Evolutionary conservation across 2,797 vertebrate genomes (phyloP).

Genomic region (Tapirus indicus): DNA sequence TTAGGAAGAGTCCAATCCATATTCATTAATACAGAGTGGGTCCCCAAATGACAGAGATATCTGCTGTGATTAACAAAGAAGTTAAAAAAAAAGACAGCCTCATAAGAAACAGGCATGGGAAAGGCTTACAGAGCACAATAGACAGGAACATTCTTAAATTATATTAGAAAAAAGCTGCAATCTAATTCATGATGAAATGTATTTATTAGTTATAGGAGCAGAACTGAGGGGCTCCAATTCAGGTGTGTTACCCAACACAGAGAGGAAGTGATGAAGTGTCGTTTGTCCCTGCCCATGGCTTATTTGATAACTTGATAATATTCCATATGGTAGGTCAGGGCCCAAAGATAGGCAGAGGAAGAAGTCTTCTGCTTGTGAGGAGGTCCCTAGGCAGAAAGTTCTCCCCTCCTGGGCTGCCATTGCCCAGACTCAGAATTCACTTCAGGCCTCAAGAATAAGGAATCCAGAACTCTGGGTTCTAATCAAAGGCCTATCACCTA

Average conservation of each 20-base stretch:
- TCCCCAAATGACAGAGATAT: constrained; percentile 78
- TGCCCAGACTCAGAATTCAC: background rate
- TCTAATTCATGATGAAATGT: constrained; percentile 29
- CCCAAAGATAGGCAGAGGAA: background rate
- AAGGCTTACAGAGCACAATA: constrained; percentile 44
- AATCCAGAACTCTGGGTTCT: background rate
- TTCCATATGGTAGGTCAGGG: background rate
- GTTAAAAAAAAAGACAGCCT: constrained; percentile 28
- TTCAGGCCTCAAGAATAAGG: background rate
- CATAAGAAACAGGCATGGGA: constrained; percentile 42
- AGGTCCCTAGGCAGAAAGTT: background rate
- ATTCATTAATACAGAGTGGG: constrained; percentile 81
- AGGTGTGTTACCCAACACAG: background rate
- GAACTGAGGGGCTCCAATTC: constrained; percentile 4
- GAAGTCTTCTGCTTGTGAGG: background rate
- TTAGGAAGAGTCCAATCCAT: constrained; percentile 80
- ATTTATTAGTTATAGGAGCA: constrained; percentile 40
- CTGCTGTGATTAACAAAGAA: constrained; percentile 79
- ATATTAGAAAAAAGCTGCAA: constrained; percentile 42
- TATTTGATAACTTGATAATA: constrained; percentile 15
- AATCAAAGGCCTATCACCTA: constrained; percentile 43
- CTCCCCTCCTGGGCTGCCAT: background rate
- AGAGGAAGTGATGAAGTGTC: background rate
- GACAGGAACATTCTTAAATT: constrained; percentile 38
- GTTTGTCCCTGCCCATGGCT: background rate